Conservation (phyloP, 1,140 invertebrate genomes). For the Drosophila tropicalis region DNA sequence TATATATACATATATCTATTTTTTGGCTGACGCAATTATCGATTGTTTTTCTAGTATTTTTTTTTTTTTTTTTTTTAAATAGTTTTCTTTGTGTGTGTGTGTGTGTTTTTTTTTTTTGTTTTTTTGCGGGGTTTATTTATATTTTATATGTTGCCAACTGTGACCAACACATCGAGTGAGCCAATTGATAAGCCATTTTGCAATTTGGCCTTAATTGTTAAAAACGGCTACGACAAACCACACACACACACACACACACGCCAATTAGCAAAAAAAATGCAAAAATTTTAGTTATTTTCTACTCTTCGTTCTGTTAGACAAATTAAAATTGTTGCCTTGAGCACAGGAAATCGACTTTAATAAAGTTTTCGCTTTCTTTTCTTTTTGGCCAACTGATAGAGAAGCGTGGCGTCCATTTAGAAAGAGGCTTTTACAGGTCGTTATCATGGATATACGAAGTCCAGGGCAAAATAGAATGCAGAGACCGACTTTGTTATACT, state of each 20-base stretch:
- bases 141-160: conserved; percentile 22
- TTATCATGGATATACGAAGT: background rate
- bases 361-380: background rate
- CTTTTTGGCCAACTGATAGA: conserved; percentile 33
- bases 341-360: conserved; percentile 32
- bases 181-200: conserved; percentile 29
- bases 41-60: conserved; percentile 56
- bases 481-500: no score
- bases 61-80: conserved; percentile 21
- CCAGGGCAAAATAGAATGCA: no score
- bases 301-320: conserved; percentile 6
- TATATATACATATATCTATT: conserved; percentile 29
- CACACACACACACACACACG: background rate
- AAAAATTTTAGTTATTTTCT: background rate
- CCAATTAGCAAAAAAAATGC: background rate
- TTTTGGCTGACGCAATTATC: conserved; percentile 69
- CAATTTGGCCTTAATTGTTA: conserved; percentile 15
- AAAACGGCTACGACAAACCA: conserved; percentile 1
- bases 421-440: conserved; percentile 5
- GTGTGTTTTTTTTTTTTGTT: background rate
- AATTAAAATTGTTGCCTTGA: conserved; percentile 40
- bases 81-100: conserved; percentile 7
- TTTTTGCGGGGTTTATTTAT: conserved; percentile 1
- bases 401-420: background rate
- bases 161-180: conserved; percentile 7